phyloP scores from a whole-genome alignment of 2,888 invertebrate species.

The Lepidocyrtoides sp. region DNA sequence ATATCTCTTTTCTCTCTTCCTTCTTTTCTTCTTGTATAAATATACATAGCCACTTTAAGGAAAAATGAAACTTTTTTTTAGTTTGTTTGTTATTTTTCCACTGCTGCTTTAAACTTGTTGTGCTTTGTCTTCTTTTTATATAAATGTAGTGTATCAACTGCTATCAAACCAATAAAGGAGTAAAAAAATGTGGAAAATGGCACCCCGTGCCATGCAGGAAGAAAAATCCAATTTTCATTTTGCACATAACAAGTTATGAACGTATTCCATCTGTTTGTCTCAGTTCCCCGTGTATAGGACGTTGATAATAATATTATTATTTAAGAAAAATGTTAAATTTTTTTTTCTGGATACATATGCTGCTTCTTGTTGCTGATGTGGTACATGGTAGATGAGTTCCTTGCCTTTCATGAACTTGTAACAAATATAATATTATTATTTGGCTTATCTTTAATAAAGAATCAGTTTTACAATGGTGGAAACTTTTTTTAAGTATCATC shows the following conservation, averaged over 20 bases:
- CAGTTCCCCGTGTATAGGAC: conserved; percentile 25
- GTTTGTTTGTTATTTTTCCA: not conserved
- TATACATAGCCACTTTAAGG: not conserved
- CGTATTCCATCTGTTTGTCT: conserved; percentile 51
- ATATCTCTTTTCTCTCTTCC: not conserved
- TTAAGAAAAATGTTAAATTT: conserved; percentile 41
- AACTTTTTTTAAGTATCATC: conserved; percentile 24
- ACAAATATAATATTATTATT: conserved; percentile 62
- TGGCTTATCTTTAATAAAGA: conserved; percentile 74
- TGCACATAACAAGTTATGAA: conserved; percentile 12
- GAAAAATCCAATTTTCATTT: conserved; percentile 67
- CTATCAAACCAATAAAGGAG: conserved; percentile 62
- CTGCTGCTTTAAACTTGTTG: conserved; percentile 59
- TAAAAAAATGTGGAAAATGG: conserved; percentile 65
- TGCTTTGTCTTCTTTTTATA: conserved; percentile 1
- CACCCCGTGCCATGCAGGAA: conserved; percentile 62
- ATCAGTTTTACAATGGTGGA: conserved; percentile 55
- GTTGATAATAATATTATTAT: conserved; percentile 55
- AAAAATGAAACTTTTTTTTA: conserved; percentile 6
- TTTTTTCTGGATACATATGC: not conserved
- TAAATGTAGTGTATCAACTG: conserved; percentile 56
- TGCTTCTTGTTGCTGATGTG: not conserved
- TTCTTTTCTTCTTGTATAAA: too few relatives aligned
- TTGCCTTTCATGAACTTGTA: conserved; percentile 69
- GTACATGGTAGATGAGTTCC: conserved; percentile 52